Conservation (phyloP, 2,888 invertebrate genomes). For the Acholoe squamosa region DNA sequence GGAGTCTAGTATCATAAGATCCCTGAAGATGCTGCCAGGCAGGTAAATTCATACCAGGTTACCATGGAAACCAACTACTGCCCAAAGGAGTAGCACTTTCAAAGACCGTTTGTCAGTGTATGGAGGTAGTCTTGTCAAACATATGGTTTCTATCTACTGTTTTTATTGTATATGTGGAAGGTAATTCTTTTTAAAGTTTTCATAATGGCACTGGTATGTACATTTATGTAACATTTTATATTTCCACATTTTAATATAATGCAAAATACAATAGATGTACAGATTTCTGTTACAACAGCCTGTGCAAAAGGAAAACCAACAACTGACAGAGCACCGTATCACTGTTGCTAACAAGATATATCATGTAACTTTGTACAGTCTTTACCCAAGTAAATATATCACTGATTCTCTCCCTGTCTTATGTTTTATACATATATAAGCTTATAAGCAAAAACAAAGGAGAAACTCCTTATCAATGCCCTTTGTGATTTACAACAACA, state of each 20-base stretch:
- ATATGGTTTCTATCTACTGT: no score
- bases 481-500: not conserved
- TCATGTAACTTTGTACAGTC: not conserved
- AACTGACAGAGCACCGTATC: constrained; percentile 5
- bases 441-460: not conserved
- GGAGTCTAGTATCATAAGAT: not conserved
- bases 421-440: no score
- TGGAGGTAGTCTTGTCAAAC: no score
- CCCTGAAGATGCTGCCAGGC: constrained; percentile 54
- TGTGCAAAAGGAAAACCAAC: not conserved
- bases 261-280: no score
- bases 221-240: no score
- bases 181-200: no score
- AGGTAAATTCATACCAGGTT: constrained; percentile 6
- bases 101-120: no score
- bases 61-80: constrained; percentile 25
- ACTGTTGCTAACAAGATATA: not conserved
- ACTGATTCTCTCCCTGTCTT: not conserved
- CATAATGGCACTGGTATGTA: no score
- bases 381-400: not conserved
- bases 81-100: not conserved
- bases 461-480: not conserved
- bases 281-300: not conserved
- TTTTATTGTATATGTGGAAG: no score
- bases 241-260: no score